Evolutionary conservation across 1,140 invertebrate genomes (phyloP).

Genomic region (Luehdorfia chinensis): DNA sequence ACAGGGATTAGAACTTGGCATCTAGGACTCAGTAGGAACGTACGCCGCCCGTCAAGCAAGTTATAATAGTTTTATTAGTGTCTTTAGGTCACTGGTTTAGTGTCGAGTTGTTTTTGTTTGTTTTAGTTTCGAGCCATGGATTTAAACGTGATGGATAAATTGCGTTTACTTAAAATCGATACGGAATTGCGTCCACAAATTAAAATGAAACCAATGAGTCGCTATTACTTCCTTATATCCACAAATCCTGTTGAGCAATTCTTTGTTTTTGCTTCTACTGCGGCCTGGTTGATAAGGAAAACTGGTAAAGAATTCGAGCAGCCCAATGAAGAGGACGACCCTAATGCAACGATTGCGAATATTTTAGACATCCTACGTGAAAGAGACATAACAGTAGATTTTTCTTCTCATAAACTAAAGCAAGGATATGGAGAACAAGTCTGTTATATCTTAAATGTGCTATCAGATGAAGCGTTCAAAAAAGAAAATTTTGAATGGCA

Average conservation of each 20-base stretch:
- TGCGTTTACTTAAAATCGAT: constrained; percentile 95
- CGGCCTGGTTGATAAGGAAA: constrained; percentile 94
- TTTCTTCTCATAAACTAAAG: constrained; percentile 93
- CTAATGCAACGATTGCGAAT: constrained; percentile 91
- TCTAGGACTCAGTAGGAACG: too few relatives aligned
- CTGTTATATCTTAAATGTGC: constrained; percentile 87
- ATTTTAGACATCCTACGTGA: constrained; percentile 88
- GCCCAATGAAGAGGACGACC: constrained; percentile 96
- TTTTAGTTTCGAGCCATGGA: constrained; percentile 41
- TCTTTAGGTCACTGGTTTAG: too few relatives aligned
- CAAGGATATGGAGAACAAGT: constrained; percentile 92
- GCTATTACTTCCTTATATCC: constrained; percentile 94
- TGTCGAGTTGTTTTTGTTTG: too few relatives aligned
- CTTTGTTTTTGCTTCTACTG: constrained; percentile 92
- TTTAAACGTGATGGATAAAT: constrained; percentile 85
- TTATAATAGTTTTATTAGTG: too few relatives aligned
- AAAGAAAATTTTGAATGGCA: constrained; percentile 69
- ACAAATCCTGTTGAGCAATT: constrained; percentile 98
- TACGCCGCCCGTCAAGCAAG: too few relatives aligned
- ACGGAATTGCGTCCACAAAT: constrained; percentile 88
- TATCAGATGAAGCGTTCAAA: constrained; percentile 89
- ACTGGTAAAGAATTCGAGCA: constrained; percentile 88
- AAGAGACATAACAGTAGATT: constrained; percentile 87
- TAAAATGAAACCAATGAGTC: constrained; percentile 90
- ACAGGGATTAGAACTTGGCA: too few relatives aligned